These are phyloP conservation scores for Scotopteryx bipunctaria DNA, from an alignment of 2,888 invertebrate genomes.

Conservation along the genomic window DNA sequence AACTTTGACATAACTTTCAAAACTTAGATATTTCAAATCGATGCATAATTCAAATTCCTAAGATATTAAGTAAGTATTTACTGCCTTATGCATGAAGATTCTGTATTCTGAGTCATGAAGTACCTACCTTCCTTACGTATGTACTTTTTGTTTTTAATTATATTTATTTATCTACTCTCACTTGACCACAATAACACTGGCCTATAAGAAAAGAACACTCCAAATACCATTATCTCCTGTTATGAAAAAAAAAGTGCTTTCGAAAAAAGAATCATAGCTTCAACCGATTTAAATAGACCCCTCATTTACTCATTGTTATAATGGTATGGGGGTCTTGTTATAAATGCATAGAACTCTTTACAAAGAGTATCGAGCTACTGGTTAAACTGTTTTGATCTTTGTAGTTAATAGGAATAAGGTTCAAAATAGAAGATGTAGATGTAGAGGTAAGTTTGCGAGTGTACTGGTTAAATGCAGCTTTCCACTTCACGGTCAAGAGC, in stretches of 20 bases:
- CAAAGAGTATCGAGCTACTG: neutral
- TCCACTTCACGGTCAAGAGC: slow-evolving; percentile 79
- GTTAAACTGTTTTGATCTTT: slow-evolving; percentile 3
- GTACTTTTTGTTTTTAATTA: too few relatives aligned
- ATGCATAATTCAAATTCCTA: too few relatives aligned
- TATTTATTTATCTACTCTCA: neutral
- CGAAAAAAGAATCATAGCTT: slow-evolving; percentile 45
- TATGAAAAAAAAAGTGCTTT: slow-evolving; percentile 47
- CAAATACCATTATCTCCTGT: slow-evolving; percentile 25
- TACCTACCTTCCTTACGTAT: too few relatives aligned
- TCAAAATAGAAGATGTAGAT: slow-evolving; percentile 34
- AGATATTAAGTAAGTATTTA: too few relatives aligned
- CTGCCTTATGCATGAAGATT: too few relatives aligned
- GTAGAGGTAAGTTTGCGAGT: slow-evolving; percentile 37
- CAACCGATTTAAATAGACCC: slow-evolving; percentile 38
- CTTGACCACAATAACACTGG: slow-evolving; percentile 2
- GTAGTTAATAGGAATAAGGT: slow-evolving; percentile 33
- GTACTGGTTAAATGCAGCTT: slow-evolving; percentile 61
- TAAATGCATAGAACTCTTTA: slow-evolving; percentile 14
- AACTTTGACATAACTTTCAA: too few relatives aligned
- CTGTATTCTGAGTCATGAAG: neutral
- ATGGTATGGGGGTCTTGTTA: slow-evolving; percentile 36
- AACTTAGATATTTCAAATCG: too few relatives aligned
- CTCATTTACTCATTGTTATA: neutral
- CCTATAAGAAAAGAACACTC: neutral